Percentiles rank a stretch among this genome's conserved stretches.
phyloP scores from a whole-genome alignment of 2,113 vertebrate genomes.

The Raja brachyura region DNA sequence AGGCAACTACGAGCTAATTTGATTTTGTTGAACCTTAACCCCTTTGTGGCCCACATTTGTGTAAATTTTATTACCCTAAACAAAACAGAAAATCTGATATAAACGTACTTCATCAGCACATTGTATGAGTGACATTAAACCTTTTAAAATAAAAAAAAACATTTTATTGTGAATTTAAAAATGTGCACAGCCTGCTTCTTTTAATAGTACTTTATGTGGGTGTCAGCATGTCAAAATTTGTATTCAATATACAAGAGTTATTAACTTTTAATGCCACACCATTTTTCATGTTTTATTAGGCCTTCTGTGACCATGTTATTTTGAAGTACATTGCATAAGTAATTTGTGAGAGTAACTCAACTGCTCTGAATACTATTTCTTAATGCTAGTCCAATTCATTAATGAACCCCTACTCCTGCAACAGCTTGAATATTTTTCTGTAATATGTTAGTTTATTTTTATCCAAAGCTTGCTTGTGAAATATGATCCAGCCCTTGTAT shows the following conservation, averaged over 20 bases:
- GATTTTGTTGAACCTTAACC: constrained; percentile 27
- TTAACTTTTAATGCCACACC: constrained; percentile 33
- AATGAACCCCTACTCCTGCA: not conserved
- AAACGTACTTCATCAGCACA: constrained; percentile 30
- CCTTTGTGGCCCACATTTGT: not conserved
- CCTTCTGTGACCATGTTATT: constrained; percentile 24
- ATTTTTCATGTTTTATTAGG: constrained; percentile 37
- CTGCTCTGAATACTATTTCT: not conserved
- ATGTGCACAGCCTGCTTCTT: constrained; percentile 24
- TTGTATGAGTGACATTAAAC: constrained; percentile 33
- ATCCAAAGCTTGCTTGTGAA: no score
- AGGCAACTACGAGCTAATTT: not conserved
- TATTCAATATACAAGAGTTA: constrained; percentile 37
- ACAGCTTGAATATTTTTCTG: not conserved
- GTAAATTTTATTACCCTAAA: not conserved
- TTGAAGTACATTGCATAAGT: constrained; percentile 29
- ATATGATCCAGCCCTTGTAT: no score
- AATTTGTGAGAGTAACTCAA: constrained; percentile 28
- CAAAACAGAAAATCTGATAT: constrained; percentile 20
- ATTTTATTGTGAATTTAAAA: constrained; percentile 33
- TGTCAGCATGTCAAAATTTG: constrained; percentile 35
- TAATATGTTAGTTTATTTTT: no score
- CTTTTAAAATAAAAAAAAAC: constrained; percentile 26
- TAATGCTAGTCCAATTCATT: constrained; percentile 2
- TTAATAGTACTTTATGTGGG: constrained; percentile 33